phyloP scores from a whole-genome alignment of 2,888 invertebrate genomes.

The Hyalella azteca region DNA sequence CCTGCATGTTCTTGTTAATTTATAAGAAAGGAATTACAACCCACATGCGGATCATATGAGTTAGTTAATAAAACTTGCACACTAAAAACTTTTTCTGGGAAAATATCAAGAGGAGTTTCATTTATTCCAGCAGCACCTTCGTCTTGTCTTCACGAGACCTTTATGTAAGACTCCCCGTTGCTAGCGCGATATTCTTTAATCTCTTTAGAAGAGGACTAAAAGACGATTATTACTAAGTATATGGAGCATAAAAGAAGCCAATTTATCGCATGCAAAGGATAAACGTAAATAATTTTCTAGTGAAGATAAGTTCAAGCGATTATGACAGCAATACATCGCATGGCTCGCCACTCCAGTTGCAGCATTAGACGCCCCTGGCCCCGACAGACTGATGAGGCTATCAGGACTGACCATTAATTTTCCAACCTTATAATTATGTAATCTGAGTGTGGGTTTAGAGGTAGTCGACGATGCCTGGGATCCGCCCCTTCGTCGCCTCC shows the following conservation, averaged over 20 bases:
- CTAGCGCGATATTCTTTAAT: background rate
- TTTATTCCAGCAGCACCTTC: too few species aligned
- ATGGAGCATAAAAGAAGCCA: conserved; percentile 5
- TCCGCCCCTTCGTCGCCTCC: conserved; percentile 34
- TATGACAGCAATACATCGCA: conserved; percentile 16
- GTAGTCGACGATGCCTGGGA: conserved; percentile 7
- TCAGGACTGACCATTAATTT: conserved; percentile 17
- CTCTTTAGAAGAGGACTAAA: background rate
- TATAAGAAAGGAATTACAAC: too few species aligned
- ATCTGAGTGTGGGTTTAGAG: conserved; percentile 33
- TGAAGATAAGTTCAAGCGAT: background rate
- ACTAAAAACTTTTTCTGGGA: too few species aligned
- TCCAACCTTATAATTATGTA: conserved; percentile 32
- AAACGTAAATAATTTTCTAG: conserved; percentile 15
- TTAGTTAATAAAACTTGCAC: too few species aligned
- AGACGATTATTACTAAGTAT: background rate
- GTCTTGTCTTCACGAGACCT: too few species aligned
- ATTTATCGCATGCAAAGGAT: conserved; percentile 5
- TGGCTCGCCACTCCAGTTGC: conserved; percentile 3
- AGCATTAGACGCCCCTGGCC: background rate
- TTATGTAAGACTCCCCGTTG: too few species aligned
- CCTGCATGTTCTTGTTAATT: too few species aligned
- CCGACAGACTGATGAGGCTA: conserved; percentile 21
- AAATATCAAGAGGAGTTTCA: too few species aligned
- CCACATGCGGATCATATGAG: too few species aligned